phyloP scores from a whole-genome alignment of 2,797 vertebrate species.

The Setipinna tenuifilis region DNA sequence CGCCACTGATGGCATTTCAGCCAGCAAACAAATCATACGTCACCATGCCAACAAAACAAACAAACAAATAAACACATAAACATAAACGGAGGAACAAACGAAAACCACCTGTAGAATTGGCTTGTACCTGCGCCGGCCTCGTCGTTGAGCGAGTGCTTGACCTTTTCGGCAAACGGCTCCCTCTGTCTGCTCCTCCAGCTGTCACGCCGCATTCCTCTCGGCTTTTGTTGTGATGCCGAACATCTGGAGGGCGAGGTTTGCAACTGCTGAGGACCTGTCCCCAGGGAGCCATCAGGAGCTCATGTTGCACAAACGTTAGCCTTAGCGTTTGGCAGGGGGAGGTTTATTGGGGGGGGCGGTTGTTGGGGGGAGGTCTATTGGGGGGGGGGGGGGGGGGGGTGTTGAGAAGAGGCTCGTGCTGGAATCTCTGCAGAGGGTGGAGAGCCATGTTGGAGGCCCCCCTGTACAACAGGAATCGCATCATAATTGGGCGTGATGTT shows the following conservation, averaged over 20 bases:
- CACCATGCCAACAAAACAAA: not conserved
- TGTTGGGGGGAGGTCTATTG: no score
- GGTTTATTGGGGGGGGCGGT: no score
- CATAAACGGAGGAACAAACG: not conserved
- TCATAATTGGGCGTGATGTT: not conserved
- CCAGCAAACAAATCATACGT: not conserved
- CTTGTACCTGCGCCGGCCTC: not conserved
- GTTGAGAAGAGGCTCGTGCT: not conserved
- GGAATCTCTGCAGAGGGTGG: not conserved
- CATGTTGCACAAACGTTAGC: constrained; percentile 15
- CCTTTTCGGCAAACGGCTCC: not conserved
- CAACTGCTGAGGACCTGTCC: not conserved
- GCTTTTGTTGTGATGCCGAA: constrained; percentile 15
- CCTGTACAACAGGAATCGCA: not conserved
- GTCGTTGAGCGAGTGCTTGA: not conserved
- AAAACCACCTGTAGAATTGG: constrained; percentile 13
- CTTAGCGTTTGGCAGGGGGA: not conserved
- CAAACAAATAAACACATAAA: not conserved
- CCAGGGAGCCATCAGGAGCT: not conserved
- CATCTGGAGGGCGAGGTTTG: constrained; percentile 3
- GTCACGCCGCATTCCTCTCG: not conserved
- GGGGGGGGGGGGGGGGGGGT: not conserved
- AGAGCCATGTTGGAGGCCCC: not conserved
- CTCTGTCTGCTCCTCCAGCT: not conserved
- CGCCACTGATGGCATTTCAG: not conserved